Evolutionary conservation across 2,113 vertebrate genomes (phyloP).

Genomic region (Salminus brasiliensis): DNA sequence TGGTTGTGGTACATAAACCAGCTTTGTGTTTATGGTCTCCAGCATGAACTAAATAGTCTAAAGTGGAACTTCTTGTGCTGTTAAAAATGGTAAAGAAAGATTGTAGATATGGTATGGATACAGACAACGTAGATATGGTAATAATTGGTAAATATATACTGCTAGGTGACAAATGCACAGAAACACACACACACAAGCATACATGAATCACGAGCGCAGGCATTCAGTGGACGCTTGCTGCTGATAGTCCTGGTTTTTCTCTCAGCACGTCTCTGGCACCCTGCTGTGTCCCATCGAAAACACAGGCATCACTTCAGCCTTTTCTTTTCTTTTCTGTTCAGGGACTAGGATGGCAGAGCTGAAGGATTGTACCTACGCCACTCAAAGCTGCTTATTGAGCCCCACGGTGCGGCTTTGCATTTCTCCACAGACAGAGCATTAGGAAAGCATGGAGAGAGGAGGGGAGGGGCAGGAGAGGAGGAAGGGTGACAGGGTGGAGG

Average conservation of each 20-base stretch:
- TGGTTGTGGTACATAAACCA: background rate
- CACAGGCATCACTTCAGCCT: constrained; percentile 41
- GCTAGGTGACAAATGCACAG: background rate
- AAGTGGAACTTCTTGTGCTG: background rate
- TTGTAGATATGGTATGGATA: background rate
- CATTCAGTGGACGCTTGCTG: constrained; percentile 35
- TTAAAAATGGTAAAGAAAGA: background rate
- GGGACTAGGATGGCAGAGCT: constrained; percentile 16
- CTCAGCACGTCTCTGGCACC: constrained; percentile 37
- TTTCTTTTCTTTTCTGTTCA: constrained; percentile 32
- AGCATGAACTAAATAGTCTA: background rate
- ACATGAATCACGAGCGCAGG: constrained; percentile 10
- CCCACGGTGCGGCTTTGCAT: constrained; percentile 51
- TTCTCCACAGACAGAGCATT: constrained; percentile 47
- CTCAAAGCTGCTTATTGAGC: constrained; percentile 54
- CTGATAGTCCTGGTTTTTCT: constrained; percentile 44
- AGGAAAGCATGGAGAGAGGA: constrained; percentile 42
- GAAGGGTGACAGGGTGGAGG: constrained; percentile 45
- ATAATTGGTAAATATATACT: background rate
- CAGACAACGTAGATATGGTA: constrained; percentile 2
- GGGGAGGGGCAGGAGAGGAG: constrained; percentile 50
- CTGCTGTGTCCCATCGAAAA: constrained; percentile 42
- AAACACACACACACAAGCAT: constrained; percentile 9
- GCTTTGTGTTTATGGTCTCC: background rate
- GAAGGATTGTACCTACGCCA: constrained; percentile 42